A percentile compares a stretch with the other conserved stretches of the same genome.
These are phyloP conservation scores for Cavia aperea DNA, from an alignment of 2,113 vertebrate species.

Conservation along the genomic window DNA sequence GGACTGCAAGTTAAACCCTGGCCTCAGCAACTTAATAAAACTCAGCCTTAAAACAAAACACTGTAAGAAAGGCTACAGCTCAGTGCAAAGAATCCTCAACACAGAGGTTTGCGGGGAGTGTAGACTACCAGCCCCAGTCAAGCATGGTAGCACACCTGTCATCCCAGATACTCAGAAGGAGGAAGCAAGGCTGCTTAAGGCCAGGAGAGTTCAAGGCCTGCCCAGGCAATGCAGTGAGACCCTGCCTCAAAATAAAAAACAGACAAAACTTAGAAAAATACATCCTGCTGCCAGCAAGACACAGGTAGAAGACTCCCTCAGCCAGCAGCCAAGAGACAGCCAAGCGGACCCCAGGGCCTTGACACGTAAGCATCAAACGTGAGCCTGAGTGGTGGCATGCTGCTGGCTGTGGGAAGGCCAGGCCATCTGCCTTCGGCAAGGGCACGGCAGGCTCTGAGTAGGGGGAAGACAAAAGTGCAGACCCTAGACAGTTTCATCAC, in stretches of 20 bases:
- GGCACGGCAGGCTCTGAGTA: neutral
- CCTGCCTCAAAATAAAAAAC: neutral
- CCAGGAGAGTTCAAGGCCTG: neutral
- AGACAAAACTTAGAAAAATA: neutral
- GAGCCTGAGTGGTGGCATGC: no score
- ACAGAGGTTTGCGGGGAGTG: neutral
- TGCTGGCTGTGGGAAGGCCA: accelerated
- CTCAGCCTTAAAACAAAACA: neutral
- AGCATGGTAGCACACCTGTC: neutral
- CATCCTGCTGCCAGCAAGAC: accelerated
- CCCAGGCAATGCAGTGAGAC: neutral
- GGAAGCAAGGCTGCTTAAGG: neutral
- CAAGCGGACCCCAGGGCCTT: neutral
- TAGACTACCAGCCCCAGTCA: neutral
- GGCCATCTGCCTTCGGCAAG: neutral
- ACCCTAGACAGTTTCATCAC: no score
- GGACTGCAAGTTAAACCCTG: neutral
- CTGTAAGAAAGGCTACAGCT: neutral
- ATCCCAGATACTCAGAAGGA: neutral
- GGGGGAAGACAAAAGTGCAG: no score
- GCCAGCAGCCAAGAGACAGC: neutral
- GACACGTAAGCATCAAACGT: accelerated
- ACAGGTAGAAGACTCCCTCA: accelerated
- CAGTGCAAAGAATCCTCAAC: neutral
- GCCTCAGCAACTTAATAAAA: neutral